Conservation (phyloP, 2,797 vertebrate species). For the Ataeniobius toweri region DNA sequence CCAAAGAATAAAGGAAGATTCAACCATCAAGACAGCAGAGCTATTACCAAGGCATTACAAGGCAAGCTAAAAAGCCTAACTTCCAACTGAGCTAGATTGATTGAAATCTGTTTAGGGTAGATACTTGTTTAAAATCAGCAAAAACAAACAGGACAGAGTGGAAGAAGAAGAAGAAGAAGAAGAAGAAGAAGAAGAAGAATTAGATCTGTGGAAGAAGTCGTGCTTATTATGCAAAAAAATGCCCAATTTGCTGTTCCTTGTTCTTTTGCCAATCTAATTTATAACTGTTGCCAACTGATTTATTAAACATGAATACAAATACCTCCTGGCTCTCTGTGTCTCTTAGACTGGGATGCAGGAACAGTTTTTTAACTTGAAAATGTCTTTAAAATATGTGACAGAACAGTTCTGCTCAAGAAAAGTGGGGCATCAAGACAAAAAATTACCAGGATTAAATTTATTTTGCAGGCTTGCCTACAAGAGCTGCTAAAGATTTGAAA, state of each 20-base stretch:
- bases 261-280: constrained; percentile 3
- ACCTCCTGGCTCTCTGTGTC: not conserved
- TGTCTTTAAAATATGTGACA: not conserved
- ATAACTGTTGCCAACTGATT: not conserved
- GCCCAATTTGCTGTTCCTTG: not conserved
- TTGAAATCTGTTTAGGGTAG: not conserved
- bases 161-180: not conserved
- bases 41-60: not conserved
- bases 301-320: constrained; percentile 9
- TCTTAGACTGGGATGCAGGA: not conserved
- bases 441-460: too few relatives aligned
- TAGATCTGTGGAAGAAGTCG: not conserved
- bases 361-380: not conserved
- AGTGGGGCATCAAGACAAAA: too few relatives aligned
- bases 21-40: not conserved
- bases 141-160: not conserved
- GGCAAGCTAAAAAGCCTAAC: not conserved
- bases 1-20: not conserved
- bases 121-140: not conserved
- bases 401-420: too few relatives aligned
- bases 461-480: too few relatives aligned
- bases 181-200: not conserved
- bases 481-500: not conserved
- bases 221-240: not conserved
- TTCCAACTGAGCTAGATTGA: not conserved